These are phyloP conservation scores for Cephus spinipes DNA, from an alignment of 2,888 invertebrate species.

Conservation along the genomic window DNA sequence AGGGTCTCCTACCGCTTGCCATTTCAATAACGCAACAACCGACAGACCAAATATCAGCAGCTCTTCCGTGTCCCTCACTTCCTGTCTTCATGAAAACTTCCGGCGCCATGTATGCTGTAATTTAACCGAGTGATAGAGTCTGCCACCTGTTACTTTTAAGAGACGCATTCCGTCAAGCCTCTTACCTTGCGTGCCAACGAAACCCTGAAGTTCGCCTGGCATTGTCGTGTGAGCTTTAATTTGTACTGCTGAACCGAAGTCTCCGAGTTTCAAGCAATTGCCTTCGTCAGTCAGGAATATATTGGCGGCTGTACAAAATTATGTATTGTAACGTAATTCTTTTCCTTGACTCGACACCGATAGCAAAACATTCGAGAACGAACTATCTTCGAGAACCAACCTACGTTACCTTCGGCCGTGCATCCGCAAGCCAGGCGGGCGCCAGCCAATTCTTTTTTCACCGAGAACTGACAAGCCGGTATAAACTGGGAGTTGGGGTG, in stretches of 20 bases:
- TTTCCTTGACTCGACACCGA: too few species aligned
- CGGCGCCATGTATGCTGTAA: constrained; percentile 94
- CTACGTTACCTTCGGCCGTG: too few species aligned
- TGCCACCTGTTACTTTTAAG: background rate
- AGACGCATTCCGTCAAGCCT: background rate
- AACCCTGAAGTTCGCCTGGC: constrained; percentile 87
- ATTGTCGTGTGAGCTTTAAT: constrained; percentile 89
- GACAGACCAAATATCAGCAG: constrained; percentile 96
- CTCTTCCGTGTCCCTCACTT: constrained; percentile 86
- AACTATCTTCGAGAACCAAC: too few species aligned
- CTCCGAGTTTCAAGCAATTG: constrained; percentile 90
- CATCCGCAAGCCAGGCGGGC: too few species aligned
- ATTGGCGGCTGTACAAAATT: constrained; percentile 78
- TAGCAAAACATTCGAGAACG: too few species aligned
- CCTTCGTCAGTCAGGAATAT: constrained; percentile 91
- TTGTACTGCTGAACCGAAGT: constrained; percentile 95
- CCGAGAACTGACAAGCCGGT: too few species aligned
- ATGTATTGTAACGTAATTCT: background rate
- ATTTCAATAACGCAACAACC: constrained; percentile 97
- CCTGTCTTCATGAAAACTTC: constrained; percentile 91
- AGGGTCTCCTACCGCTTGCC: constrained; percentile 94
- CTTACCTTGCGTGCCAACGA: constrained; percentile 92
- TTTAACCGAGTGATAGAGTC: constrained; percentile 22
- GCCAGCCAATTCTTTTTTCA: too few species aligned
- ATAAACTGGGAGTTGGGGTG: too few species aligned